These are phyloP conservation scores for Mohoua ochrocephala DNA, from an alignment of 2,113 vertebrate species.

Conservation along the genomic window DNA sequence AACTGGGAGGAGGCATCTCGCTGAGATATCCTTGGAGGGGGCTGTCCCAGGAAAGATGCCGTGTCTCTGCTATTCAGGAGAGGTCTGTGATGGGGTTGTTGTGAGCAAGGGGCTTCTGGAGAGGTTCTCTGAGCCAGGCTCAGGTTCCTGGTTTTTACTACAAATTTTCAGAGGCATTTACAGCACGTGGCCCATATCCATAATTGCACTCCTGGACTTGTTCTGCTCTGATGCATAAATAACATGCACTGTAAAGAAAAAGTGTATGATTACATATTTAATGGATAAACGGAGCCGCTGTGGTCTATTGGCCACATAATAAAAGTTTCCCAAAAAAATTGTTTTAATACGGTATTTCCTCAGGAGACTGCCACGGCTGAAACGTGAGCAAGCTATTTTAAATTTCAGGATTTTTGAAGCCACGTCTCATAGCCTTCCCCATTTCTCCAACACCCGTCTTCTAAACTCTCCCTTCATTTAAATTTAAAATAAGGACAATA, in stretches of 20 bases:
- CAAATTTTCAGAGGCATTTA: conserved; percentile 20
- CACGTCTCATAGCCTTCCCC: neutral
- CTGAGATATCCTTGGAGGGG: neutral
- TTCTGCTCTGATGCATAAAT: conserved; percentile 65
- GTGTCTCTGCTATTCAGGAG: neutral
- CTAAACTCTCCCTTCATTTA: conserved; percentile 42
- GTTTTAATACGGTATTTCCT: conserved; percentile 52
- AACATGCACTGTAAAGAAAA: conserved; percentile 54
- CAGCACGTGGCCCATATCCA: conserved; percentile 21
- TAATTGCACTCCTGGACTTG: conserved; percentile 54
- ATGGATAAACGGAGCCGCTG: conserved; percentile 40
- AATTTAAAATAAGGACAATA: conserved; percentile 56
- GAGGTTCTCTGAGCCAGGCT: neutral
- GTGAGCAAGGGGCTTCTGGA: neutral
- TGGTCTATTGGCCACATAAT: conserved; percentile 60
- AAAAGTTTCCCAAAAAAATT: conserved; percentile 44
- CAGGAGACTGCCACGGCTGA: neutral
- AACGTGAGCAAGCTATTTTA: conserved; percentile 6
- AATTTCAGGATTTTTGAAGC: neutral
- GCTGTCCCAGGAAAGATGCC: neutral
- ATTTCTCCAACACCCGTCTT: neutral
- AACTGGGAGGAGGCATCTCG: neutral
- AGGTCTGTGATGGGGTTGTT: neutral
- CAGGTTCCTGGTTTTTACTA: neutral
- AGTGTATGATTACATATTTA: conserved; percentile 59